phyloP scores from a whole-genome alignment of 2,113 vertebrate species.

The Harpagus bidentatus region DNA sequence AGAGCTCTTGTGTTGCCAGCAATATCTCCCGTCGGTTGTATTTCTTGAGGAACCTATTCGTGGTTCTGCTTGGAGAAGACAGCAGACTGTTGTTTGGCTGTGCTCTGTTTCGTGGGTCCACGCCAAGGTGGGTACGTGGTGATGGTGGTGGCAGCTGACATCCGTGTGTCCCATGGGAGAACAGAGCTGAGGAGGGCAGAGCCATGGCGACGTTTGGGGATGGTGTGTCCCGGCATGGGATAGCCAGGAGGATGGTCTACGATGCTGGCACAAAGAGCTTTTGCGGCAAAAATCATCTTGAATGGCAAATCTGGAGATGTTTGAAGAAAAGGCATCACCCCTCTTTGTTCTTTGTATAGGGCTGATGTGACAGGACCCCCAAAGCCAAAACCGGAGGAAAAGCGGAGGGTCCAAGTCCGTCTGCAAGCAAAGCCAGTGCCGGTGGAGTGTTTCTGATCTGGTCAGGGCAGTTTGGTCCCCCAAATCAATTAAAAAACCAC shows the following conservation, averaged over 20 bases:
- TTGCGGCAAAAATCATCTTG: neutral
- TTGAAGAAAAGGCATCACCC: neutral
- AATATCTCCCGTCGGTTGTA: neutral
- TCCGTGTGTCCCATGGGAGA: accelerated
- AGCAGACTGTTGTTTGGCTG: accelerated
- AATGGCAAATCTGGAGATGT: neutral
- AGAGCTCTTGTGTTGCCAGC: neutral
- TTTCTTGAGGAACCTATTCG: neutral
- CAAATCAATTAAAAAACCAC: neutral
- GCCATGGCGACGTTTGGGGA: accelerated
- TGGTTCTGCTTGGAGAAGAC: neutral
- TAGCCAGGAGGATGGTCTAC: neutral
- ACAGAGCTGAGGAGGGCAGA: neutral
- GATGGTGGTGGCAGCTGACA: neutral
- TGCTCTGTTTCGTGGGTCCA: neutral
- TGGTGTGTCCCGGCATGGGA: neutral
- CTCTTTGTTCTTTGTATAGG: neutral
- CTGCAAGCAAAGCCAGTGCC: neutral
- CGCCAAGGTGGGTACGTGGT: neutral
- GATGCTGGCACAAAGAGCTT: neutral
- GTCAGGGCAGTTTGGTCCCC: neutral
- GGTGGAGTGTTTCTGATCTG: neutral
- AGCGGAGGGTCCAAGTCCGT: neutral
- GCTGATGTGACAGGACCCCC: neutral
- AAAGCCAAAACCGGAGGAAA: neutral